Percentiles rank a stretch among this genome's conserved stretches.
phyloP scores from a whole-genome alignment of 2,888 invertebrate species.

The Rhynchonema sp. region DNA sequence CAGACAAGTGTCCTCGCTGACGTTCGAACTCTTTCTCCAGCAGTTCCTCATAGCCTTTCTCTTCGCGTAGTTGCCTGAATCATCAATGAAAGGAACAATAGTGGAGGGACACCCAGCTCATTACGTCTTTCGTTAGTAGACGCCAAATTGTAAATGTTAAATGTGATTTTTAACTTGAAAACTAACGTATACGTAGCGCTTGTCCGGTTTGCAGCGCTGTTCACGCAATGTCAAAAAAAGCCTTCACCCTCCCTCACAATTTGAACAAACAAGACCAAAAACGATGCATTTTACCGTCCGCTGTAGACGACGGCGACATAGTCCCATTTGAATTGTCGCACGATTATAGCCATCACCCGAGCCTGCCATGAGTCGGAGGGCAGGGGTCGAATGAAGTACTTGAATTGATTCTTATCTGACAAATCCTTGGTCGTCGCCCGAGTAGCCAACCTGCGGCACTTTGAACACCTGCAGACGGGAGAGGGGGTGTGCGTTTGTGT shows the following conservation, averaged over 20 bases:
- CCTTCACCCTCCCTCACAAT: too few relatives aligned
- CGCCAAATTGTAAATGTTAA: too few relatives aligned
- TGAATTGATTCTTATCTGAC: slow-evolving; percentile 51
- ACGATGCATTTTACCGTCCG: slow-evolving; percentile 49
- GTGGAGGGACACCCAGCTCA: too few relatives aligned
- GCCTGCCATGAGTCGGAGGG: slow-evolving; percentile 59
- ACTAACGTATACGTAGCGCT: too few relatives aligned
- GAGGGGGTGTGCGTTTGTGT: neutral
- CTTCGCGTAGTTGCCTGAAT: slow-evolving; percentile 54
- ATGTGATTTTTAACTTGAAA: too few relatives aligned
- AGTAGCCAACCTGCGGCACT: slow-evolving; percentile 51
- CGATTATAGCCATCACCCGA: slow-evolving; percentile 48
- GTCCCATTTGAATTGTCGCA: slow-evolving; percentile 51
- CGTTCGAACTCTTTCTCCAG: slow-evolving; percentile 37
- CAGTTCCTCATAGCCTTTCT: slow-evolving; percentile 51
- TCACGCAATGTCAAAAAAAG: too few relatives aligned
- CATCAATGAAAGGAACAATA: too few relatives aligned
- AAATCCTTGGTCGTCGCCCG: slow-evolving; percentile 55
- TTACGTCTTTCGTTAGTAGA: too few relatives aligned
- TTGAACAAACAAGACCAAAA: too few relatives aligned
- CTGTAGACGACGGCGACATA: slow-evolving; percentile 54
- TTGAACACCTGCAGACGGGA: slow-evolving; percentile 36
- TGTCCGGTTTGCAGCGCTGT: too few relatives aligned
- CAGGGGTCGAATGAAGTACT: slow-evolving; percentile 55
- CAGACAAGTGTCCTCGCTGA: slow-evolving; percentile 48